phyloP scores from a whole-genome alignment of 2,797 vertebrate species.

The Melanotaenia pygmaea region DNA sequence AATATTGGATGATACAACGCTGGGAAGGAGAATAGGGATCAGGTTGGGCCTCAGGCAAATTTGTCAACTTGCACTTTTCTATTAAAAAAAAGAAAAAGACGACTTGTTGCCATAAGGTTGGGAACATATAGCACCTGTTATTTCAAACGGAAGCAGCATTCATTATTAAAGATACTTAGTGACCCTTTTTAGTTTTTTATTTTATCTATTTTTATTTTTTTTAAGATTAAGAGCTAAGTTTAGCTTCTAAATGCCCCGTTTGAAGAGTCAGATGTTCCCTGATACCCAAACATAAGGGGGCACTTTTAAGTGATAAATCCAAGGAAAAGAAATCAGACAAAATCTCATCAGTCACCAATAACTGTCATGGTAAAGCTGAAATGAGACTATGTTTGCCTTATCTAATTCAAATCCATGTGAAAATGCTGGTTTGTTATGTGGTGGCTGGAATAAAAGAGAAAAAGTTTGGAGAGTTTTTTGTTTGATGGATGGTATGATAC shows the following conservation, averaged over 20 bases:
- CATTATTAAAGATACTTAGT: not conserved
- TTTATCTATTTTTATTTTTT: not conserved
- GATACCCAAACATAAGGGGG: not conserved
- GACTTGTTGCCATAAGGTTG: not conserved
- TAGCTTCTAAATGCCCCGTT: not conserved
- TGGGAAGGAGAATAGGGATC: not conserved
- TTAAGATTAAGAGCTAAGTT: too few species aligned
- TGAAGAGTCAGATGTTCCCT: not conserved
- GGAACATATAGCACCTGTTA: not conserved
- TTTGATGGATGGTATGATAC: slow-evolving; percentile 17
- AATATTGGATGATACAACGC: not conserved
- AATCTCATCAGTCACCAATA: not conserved
- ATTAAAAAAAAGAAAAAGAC: not conserved
- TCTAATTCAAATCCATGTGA: not conserved
- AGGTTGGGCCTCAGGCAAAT: not conserved
- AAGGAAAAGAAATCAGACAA: not conserved
- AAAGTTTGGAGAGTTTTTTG: slow-evolving; percentile 2
- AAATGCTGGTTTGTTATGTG: not conserved
- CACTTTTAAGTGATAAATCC: not conserved
- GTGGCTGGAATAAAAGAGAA: not conserved
- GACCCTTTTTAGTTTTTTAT: not conserved
- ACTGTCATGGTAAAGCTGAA: not conserved
- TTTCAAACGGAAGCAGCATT: not conserved
- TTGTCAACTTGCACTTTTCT: not conserved
- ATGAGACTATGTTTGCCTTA: not conserved